Percentiles rank a stretch among this genome's conserved stretches.
These are phyloP conservation scores for Magallana gigas DNA, from an alignment of 1,140 invertebrate species.

Conservation along the genomic window DNA sequence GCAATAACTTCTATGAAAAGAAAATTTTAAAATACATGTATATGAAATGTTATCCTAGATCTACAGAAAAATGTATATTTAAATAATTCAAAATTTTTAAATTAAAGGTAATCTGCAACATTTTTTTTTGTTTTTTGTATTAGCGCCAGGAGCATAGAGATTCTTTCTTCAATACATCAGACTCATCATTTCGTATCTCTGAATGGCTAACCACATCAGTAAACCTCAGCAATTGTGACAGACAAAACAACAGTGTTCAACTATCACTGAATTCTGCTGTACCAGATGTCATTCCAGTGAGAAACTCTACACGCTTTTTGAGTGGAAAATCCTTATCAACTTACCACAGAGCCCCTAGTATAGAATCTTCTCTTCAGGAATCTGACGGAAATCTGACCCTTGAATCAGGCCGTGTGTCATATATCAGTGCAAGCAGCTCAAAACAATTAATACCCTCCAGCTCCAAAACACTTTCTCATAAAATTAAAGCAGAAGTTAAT, in stretches of 20 bases:
- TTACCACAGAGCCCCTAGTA: conserved; percentile 15
- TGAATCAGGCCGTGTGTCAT: conserved; percentile 45
- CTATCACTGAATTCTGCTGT: neutral
- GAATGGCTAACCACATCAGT: conserved; percentile 63
- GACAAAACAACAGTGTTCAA: conserved; percentile 18
- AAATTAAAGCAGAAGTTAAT: neutral
- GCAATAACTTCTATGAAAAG: too few relatives aligned
- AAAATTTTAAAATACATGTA: too few relatives aligned
- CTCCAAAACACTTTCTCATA: neutral
- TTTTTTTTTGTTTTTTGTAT: neutral
- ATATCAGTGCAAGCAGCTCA: conserved; percentile 40
- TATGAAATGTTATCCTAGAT: neutral
- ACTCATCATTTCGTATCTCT: conserved; percentile 48
- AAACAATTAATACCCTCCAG: neutral
- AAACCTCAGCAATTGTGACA: conserved; percentile 54
- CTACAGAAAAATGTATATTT: neutral
- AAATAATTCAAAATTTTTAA: neutral
- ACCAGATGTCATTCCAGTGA: neutral
- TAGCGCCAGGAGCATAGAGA: neutral
- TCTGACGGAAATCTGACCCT: conserved; percentile 33
- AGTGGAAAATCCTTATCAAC: neutral
- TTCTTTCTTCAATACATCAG: neutral
- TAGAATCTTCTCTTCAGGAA: conserved; percentile 15
- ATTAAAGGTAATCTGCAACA: neutral
- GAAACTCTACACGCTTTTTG: neutral